phyloP scores from a whole-genome alignment of 2,113 vertebrate genomes.

The Chauna torquata region DNA sequence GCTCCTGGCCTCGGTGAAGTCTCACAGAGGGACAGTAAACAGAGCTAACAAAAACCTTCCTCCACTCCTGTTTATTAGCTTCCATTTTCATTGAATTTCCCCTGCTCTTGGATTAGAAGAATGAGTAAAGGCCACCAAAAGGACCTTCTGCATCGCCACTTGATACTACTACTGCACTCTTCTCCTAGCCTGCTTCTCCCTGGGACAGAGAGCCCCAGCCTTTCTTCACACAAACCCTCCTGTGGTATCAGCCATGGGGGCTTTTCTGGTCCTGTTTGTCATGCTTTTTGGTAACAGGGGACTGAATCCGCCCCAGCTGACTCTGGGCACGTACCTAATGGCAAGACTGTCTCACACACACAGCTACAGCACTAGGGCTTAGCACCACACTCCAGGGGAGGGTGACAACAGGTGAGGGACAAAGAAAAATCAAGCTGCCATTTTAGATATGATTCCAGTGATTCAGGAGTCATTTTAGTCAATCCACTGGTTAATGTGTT shows the following conservation, averaged over 20 bases:
- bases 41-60: neutral
- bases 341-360: accelerated
- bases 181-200: neutral
- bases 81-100: neutral
- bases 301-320: neutral
- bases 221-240: neutral
- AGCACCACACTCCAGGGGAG: neutral
- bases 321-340: neutral
- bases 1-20: neutral
- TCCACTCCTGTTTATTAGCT: neutral
- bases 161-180: accelerated
- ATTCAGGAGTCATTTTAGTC: conserved; percentile 28
- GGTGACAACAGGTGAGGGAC: neutral
- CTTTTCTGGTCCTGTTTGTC: neutral
- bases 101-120: neutral
- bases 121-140: neutral
- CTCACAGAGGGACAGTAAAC: neutral
- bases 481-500: neutral
- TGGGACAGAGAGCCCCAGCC: neutral
- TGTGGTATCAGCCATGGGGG: too few species aligned
- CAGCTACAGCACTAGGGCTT: neutral
- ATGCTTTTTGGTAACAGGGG: accelerated
- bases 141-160: neutral
- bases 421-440: conserved; percentile 20
- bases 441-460: neutral